Evolutionary conservation across 1,140 invertebrate genomes (phyloP), one percentile per base, ranked within the genome.

Genomic region (Sinonovacula constricta): DNA sequence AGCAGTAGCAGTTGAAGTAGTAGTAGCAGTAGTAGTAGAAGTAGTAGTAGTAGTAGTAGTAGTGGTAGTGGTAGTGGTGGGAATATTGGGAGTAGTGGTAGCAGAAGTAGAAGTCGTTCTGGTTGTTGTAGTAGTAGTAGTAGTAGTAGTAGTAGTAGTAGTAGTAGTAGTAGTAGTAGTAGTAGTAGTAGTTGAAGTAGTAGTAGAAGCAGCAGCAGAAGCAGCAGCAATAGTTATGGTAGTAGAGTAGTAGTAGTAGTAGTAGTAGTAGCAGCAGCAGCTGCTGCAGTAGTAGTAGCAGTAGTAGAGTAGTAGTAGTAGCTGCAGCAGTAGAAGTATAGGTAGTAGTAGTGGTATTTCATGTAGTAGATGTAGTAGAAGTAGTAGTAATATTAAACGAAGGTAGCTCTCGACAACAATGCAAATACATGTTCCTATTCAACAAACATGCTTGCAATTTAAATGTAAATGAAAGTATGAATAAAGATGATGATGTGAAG

Each of bases 81-180:
- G n/a, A n/a, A n/a, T n/a, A n/a, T n/a, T n/a, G n/a, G n/a, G n/a
- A n/a, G n/a, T n/a, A n/a, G n/a, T n/a, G n/a, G n/a, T n/a, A n/a
- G n/a, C n/a, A n/a, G n/a, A n/a, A n/a, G n/a, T n/a, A n/a, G n/a
- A n/a, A n/a, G n/a, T n/a, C n/a, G n/a, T n/a, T n/a, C n/a, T n/a
- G n/a, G 34, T 0, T 22, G 2, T 0, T 3, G 36, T 53, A 49
- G 2, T 53, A 68, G 66, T 22, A 53, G 45, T 28, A 53, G 45
- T 53, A 53, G 66, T 53, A 68, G 45, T 49, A 26, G 66, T 68
- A 53, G 49, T 53, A 68, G 66, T 53, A 53, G 66, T 53, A 53
- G 66, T 68, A 53, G 3, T 68, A 3, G n/a, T 68, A 4, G 2
- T 68, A 53, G 45, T 69, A 69, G 2, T 2, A 3, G 36, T 69